Percentiles rank a stretch among this genome's conserved stretches.
Evolutionary conservation across 30 jellyfish, hydroid and myxozoan genomes (phyloP).

Genomic region (Hydractinia symbiolongicarpus): DNA sequence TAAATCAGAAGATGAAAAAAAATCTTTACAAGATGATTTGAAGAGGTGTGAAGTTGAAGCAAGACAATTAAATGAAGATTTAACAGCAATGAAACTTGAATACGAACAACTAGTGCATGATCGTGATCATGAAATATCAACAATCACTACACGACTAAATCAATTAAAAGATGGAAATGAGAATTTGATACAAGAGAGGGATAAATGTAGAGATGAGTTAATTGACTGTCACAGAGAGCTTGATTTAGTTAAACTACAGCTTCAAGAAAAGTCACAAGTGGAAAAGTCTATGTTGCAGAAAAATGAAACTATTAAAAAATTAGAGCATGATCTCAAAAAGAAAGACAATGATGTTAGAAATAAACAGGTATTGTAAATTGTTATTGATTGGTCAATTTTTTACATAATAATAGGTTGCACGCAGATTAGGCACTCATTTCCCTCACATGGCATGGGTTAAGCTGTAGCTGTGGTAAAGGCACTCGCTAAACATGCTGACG

Average conservation of each 20-base stretch:
- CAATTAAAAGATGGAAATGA: slow-evolving; percentile 29
- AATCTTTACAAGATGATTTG: slow-evolving; percentile 16
- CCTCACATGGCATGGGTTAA: too few relatives aligned
- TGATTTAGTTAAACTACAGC: slow-evolving; percentile 2
- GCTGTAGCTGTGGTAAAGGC: too few relatives aligned
- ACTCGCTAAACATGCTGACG: too few relatives aligned
- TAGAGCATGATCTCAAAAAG: too few relatives aligned
- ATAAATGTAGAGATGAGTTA: not conserved
- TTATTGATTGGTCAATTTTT: too few relatives aligned
- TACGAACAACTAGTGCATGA: slow-evolving; percentile 42
- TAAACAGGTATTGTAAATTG: too few relatives aligned
- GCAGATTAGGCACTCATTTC: too few relatives aligned
- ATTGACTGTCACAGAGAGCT: not conserved
- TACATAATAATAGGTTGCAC: too few relatives aligned
- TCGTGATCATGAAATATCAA: slow-evolving; percentile 31
- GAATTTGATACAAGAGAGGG: slow-evolving; percentile 5
- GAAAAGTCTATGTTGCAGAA: not conserved
- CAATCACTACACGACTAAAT: slow-evolving; percentile 30
- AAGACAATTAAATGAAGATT: slow-evolving; percentile 12
- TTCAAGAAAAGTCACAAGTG: not conserved
- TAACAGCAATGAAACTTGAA: slow-evolving; percentile 41
- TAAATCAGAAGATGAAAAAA: slow-evolving; percentile 20
- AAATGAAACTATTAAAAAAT: too few relatives aligned
- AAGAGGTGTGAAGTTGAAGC: slow-evolving; percentile 35
- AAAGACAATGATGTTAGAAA: too few relatives aligned